Evolutionary conservation across 2,113 vertebrate species (phyloP).

Genomic region (Origma solitaria): DNA sequence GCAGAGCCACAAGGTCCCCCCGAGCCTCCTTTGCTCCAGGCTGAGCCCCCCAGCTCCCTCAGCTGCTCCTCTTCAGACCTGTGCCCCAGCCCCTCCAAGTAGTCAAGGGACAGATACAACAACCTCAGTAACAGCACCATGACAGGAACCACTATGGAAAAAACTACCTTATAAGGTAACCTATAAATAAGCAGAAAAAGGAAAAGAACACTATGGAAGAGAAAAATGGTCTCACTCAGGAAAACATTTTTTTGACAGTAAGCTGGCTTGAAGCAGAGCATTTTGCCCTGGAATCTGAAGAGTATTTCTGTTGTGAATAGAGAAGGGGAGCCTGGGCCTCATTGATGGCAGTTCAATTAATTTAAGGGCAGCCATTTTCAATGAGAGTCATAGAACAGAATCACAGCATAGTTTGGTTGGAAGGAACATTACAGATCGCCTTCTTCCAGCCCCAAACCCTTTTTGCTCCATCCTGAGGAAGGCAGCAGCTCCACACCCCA

Average conservation of each 20-base stretch:
- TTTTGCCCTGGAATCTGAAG: not conserved
- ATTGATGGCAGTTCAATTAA: not conserved
- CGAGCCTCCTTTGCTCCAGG: not conserved
- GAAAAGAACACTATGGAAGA: not conserved
- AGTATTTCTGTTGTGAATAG: not conserved
- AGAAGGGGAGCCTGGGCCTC: not conserved
- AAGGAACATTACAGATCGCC: not conserved
- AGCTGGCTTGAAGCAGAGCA: not conserved
- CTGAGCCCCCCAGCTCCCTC: not conserved
- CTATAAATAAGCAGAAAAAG: not conserved
- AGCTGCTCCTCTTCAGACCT: not conserved
- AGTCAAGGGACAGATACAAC: not conserved
- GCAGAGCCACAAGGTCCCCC: not conserved
- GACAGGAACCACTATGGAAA: not conserved
- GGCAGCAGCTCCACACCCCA: not conserved
- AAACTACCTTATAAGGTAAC: not conserved
- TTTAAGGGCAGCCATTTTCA: not conserved
- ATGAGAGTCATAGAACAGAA: not conserved
- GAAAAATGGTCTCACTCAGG: not conserved
- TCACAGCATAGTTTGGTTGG: not conserved
- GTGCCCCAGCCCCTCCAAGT: not conserved
- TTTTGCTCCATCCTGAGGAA: not conserved
- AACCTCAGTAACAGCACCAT: not conserved
- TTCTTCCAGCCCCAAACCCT: not conserved
- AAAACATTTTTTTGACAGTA: not conserved